phyloP scores from a whole-genome alignment of 1,140 invertebrate genomes.

The Dendrolimus kikuchii region DNA sequence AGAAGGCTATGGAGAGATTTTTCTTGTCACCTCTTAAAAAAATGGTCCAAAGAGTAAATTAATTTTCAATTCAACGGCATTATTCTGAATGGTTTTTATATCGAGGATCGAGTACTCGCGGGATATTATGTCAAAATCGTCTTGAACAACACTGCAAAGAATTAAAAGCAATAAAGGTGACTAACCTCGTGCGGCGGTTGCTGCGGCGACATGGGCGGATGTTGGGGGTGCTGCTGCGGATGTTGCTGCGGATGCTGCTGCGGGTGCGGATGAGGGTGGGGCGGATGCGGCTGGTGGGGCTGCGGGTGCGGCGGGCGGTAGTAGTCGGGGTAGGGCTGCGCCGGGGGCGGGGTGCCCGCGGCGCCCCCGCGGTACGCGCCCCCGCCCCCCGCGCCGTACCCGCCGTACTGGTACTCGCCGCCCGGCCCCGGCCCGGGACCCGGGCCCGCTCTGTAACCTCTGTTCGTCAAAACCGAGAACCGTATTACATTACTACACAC shows the following conservation, averaged over 20 bases:
- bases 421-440: conserved; percentile 51
- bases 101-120: no score
- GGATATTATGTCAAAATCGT: no score
- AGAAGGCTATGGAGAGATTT: no score
- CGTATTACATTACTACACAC: no score
- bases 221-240: conserved; percentile 18
- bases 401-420: conserved; percentile 63
- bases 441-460: conserved; percentile 45
- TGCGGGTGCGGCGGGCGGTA: conserved; percentile 61
- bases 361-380: conserved; percentile 36
- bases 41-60: background rate
- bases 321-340: conserved; percentile 77
- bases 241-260: conserved; percentile 11
- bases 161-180: background rate
- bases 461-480: conserved; percentile 10
- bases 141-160: background rate
- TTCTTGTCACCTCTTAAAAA: background rate
- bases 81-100: no score
- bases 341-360: conserved; percentile 65
- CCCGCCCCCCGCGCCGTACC: conserved; percentile 62
- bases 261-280: conserved; percentile 14
- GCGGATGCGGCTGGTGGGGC: conserved; percentile 22
- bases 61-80: no score
- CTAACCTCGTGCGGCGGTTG: conserved; percentile 32
- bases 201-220: conserved; percentile 20